A percentile compares a stretch with the other conserved stretches of the same genome.
These are phyloP conservation scores for Brachypalpus laphriformis DNA, from an alignment of 2,888 invertebrate genomes.

Conservation along the genomic window DNA sequence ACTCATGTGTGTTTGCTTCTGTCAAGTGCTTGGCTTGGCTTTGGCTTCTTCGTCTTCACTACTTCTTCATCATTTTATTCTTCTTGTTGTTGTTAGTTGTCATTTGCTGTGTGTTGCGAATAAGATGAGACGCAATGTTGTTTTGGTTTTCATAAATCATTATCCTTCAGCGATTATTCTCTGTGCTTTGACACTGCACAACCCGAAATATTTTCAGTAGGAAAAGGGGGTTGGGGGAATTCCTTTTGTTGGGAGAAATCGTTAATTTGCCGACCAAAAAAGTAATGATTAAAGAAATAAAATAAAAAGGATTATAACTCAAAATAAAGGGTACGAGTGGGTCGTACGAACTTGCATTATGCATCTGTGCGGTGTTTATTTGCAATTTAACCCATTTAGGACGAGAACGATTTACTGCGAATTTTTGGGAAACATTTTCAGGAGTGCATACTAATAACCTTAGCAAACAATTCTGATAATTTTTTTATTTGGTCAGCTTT, in stretches of 20 bases:
- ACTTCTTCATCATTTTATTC: slow-evolving; percentile 17
- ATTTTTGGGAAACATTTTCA: no score
- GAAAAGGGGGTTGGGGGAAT: slow-evolving; percentile 6
- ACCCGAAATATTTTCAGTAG: slow-evolving; percentile 46
- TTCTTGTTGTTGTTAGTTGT: slow-evolving; percentile 58
- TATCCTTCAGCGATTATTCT: slow-evolving; percentile 73
- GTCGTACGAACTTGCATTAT: no score
- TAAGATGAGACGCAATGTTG: slow-evolving; percentile 69
- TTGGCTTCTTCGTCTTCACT: slow-evolving; percentile 5
- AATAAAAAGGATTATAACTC: no score
- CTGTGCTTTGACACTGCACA: slow-evolving; percentile 57
- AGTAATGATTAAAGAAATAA: no score
- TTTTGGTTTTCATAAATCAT: slow-evolving; percentile 73
- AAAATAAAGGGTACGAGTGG: no score
- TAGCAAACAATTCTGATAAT: no score
- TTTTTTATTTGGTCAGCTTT: no score
- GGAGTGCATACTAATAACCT: no score
- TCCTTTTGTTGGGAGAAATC: slow-evolving; percentile 52
- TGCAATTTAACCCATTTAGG: no score
- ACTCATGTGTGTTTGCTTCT: slow-evolving; percentile 57
- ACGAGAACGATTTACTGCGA: no score
- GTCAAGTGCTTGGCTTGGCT: slow-evolving; percentile 60
- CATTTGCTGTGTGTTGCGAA: slow-evolving; percentile 57
- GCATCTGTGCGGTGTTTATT: no score
- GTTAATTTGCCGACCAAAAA: slow-evolving; percentile 16